phyloP scores from a whole-genome alignment of 2,888 invertebrate genomes.

The Leptopilina syphax region DNA sequence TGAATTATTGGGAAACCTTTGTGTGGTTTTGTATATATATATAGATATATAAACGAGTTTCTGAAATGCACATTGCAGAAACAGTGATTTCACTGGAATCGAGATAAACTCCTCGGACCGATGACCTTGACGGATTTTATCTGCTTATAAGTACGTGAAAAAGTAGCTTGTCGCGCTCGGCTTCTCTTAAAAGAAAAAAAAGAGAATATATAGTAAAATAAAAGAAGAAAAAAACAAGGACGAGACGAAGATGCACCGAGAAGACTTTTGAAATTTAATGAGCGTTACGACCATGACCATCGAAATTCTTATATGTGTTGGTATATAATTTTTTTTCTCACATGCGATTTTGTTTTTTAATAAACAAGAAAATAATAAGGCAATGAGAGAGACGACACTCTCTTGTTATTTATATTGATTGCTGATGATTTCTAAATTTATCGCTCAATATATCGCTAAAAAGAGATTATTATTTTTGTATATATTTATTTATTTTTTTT shows the following conservation, averaged over 20 bases:
- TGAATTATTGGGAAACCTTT: slow-evolving; percentile 16
- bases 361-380: too few species aligned
- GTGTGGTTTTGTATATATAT: background rate
- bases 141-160: slow-evolving; percentile 24
- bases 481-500: too few species aligned
- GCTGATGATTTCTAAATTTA: too few species aligned
- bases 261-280: slow-evolving; percentile 24
- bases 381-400: too few species aligned
- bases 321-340: too few species aligned
- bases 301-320: slow-evolving; percentile 1
- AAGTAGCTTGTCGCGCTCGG: slow-evolving; percentile 32
- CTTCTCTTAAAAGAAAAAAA: slow-evolving; percentile 9
- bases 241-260: slow-evolving; percentile 30
- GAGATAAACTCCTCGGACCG: slow-evolving; percentile 26
- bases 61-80: slow-evolving; percentile 17
- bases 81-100: slow-evolving; percentile 28
- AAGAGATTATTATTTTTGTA: too few species aligned
- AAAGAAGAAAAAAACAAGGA: slow-evolving; percentile 12
- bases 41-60: background rate
- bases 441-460: too few species aligned
- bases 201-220: too few species aligned
- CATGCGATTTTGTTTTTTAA: too few species aligned
- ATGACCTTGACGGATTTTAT: slow-evolving; percentile 28
- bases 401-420: too few species aligned
- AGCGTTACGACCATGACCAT: slow-evolving; percentile 17